Evolutionary conservation across 2,113 vertebrate species (phyloP), one percentile per base, ranked within the genome.

Genomic region (Phrynosoma blainvillii): DNA sequence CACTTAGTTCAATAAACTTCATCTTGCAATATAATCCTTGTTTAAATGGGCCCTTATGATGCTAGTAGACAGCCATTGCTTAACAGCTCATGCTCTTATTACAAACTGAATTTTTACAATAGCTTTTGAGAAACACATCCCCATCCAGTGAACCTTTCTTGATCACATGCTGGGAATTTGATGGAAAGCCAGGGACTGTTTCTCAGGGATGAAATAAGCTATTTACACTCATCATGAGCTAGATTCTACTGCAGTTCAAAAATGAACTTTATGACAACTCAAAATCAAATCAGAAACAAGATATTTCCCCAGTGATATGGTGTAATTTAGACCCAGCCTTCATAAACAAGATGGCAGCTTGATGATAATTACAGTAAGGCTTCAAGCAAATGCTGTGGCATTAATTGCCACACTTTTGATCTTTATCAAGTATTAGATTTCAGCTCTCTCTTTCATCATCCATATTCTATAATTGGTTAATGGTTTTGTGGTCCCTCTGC

Each of bases 321-420:
- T 66, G 2, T 76, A 81, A 82, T 89, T 89, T 68, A 56, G 85
- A 42, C n/a, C 73, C 42, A 4, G 73, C 73, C 18, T 54, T 59
- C 73, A 77, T 54, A 40, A 52, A 83, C 74, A 83, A 83, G 81
- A 88, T 83, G 80, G 87, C 74, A 77, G 30, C 80, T 83, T 56
- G 59, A 54, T 83, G n/a, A 77, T 88, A 88, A 88, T 77, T 83
- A 77, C 13, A 70, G 86, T 27, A 74, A 74, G 78, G 18, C 83
- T 74, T 84, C 47, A 32, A 40, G 30, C 59, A 83, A 68, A 84
- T 21, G n/a, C 87, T 40, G n/a, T 32, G 11, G 16, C 62, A 68
- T 88, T 88, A 77, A 83, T 88, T 88, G 80, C 74, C 47, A 76
- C 42, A 54, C 81, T 83, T 88, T 88, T 77, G 73, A 84, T 88